Base-by-base conservation (phyloP, 1,140 invertebrate species). In the Chionoecetes opilio region DNA sequence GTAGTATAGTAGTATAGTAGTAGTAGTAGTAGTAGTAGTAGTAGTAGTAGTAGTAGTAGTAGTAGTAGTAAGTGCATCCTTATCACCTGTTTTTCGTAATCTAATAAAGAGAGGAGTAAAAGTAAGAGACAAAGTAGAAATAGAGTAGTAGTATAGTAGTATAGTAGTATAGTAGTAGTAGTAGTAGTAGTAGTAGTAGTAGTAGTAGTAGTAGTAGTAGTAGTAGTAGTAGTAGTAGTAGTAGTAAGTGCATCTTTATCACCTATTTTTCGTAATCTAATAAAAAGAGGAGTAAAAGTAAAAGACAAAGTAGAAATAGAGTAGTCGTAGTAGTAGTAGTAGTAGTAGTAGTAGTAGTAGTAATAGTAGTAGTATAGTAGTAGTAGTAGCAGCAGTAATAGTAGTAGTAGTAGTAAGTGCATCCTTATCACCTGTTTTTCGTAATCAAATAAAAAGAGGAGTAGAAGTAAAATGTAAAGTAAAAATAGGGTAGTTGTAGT, bases 11-110 rank as follows among this genome's bases (percentile, higher is more conserved):
- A n/a, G n/a, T n/a, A n/a, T n/a, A 75, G 63, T 75, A 75, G 63
- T 75, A 75, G 63, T 75, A 75, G 63, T 75, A 75, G 63, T 75
- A 75, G 63, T 75, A 75, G 63, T 75, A 75, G 63, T 75, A 75
- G 63, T 86, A 86, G 32, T 86, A 86, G 32, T 86, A 86, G 32
- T 86, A 86, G 32, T 86, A 86, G 32, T 86, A 86, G 9, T 35
- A 86, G 9, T 35, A 35, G 11, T 34, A 34, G 29, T 34, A n/a
- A n/a, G n/a, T n/a, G n/a, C n/a, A 84, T n/a, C n/a, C n/a, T n/a
- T n/a, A n/a, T n/a, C n/a, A n/a, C n/a, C n/a, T n/a, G n/a, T n/a
- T n/a, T n/a, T n/a, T n/a, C n/a, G n/a, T n/a, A n/a, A n/a, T n/a
- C n/a, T n/a, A n/a, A n/a, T n/a, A 32, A 26, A 84, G 31, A 84